Evolutionary conservation across 2,113 vertebrate genomes (phyloP).

Genomic region (Leptocoma aspasia): DNA sequence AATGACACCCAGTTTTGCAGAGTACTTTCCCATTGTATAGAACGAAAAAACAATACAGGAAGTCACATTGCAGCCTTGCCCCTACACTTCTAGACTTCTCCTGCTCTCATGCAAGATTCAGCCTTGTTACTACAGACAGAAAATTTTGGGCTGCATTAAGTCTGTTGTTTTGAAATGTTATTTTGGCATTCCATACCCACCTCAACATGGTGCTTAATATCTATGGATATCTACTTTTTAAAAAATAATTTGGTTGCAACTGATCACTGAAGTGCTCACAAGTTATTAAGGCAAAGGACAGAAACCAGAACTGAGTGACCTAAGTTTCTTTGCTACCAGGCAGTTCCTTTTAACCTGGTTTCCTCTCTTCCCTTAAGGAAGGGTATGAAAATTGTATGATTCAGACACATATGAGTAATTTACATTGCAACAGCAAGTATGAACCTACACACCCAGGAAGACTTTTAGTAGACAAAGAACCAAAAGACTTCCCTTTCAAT

Average conservation of each 20-base stretch:
- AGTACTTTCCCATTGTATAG: neutral
- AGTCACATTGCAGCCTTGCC: neutral
- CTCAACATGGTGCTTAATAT: neutral
- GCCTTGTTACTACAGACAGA: neutral
- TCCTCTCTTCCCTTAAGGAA: neutral
- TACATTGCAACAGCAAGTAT: neutral
- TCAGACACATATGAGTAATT: neutral
- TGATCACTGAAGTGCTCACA: neutral
- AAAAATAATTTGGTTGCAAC: neutral
- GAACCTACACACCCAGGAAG: neutral
- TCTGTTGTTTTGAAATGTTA: neutral
- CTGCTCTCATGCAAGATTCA: neutral
- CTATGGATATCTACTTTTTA: fast-evolving
- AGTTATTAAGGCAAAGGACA: neutral
- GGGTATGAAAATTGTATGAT: neutral
- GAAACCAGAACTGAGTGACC: neutral
- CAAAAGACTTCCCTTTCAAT: neutral
- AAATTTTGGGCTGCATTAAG: neutral
- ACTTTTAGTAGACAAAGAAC: neutral
- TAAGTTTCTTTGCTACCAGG: neutral
- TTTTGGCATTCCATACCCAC: neutral
- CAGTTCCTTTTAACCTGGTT: neutral
- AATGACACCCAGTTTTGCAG: neutral
- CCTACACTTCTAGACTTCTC: neutral
- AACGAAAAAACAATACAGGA: neutral